Evolutionary conservation across 2,797 vertebrate species (phyloP).

Genomic region (Tadarida brasiliensis): DNA sequence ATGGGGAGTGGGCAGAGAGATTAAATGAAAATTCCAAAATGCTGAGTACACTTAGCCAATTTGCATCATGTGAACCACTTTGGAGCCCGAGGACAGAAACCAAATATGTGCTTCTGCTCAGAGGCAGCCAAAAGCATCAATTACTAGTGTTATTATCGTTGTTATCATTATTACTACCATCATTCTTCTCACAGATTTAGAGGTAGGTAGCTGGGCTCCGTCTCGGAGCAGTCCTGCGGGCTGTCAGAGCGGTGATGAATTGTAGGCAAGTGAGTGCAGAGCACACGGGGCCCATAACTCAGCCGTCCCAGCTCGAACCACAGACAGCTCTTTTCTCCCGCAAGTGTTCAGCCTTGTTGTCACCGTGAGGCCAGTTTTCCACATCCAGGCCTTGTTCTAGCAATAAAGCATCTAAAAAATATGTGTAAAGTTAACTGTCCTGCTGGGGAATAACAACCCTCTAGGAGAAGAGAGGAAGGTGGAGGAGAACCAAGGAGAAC

Average conservation of each 20-base stretch:
- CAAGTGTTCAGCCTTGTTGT: not conserved
- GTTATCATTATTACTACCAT: constrained; percentile 20
- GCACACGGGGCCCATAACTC: not conserved
- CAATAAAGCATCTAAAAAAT: not conserved
- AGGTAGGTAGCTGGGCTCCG: not conserved
- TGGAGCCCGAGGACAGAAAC: constrained; percentile 76
- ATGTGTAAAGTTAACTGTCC: not conserved
- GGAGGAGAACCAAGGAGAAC: not conserved
- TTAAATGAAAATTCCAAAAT: constrained; percentile 63
- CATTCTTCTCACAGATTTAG: constrained; percentile 44
- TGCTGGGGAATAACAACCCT: not conserved
- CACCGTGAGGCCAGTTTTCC: not conserved
- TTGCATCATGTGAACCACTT: constrained; percentile 70
- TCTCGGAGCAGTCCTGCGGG: not conserved
- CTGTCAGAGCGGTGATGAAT: not conserved
- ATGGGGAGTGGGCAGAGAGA: constrained; percentile 31
- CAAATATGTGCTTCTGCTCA: constrained; percentile 68
- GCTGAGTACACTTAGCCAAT: constrained; percentile 31
- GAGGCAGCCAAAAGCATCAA: constrained; percentile 61
- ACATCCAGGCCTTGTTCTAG: not conserved
- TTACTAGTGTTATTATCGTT: constrained; percentile 66
- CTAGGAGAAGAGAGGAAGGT: not conserved
- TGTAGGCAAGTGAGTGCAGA: constrained; percentile 10
- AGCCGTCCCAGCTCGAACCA: not conserved
- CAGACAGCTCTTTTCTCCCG: not conserved